Evolutionary conservation across 2,797 vertebrate species (phyloP).

Genomic region (Rhabdophis nuchalis): DNA sequence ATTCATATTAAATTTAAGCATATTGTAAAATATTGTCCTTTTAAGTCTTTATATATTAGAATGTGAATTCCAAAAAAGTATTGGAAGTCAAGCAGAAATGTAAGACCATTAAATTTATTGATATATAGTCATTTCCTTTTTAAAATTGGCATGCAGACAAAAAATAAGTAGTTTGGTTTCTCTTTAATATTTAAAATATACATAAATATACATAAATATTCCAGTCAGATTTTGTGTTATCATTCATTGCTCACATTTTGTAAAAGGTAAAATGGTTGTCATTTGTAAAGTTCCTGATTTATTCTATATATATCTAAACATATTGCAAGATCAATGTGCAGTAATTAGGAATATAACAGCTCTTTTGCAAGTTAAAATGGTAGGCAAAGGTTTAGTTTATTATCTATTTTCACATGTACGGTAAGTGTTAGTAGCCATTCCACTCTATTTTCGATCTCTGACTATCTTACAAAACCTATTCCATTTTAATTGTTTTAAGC

Average conservation of each 20-base stretch:
- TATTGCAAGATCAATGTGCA: neutral
- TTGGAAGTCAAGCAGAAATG: constrained; percentile 29
- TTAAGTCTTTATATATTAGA: constrained; percentile 35
- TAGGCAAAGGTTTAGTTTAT: neutral
- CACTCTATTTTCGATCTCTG: neutral
- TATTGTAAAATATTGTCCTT: constrained; percentile 5
- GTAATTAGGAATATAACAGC: neutral
- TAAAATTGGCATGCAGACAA: neutral
- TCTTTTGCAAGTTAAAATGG: neutral
- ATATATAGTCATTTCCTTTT: constrained; percentile 37
- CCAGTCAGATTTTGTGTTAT: neutral
- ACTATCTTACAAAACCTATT: neutral
- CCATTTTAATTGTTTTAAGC: neutral
- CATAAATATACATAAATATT: too few species aligned
- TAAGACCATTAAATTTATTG: constrained; percentile 15
- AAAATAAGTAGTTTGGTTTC: neutral
- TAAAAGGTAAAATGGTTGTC: neutral
- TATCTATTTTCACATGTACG: neutral
- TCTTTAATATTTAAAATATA: constrained; percentile 19
- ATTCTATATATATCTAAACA: neutral
- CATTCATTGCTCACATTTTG: neutral
- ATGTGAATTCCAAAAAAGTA: constrained; percentile 20
- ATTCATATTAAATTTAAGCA: neutral
- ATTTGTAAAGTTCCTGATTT: neutral
- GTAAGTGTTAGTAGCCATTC: neutral